Conservation (phyloP, 2,113 vertebrate genomes). For the Tamias sibiricus region DNA sequence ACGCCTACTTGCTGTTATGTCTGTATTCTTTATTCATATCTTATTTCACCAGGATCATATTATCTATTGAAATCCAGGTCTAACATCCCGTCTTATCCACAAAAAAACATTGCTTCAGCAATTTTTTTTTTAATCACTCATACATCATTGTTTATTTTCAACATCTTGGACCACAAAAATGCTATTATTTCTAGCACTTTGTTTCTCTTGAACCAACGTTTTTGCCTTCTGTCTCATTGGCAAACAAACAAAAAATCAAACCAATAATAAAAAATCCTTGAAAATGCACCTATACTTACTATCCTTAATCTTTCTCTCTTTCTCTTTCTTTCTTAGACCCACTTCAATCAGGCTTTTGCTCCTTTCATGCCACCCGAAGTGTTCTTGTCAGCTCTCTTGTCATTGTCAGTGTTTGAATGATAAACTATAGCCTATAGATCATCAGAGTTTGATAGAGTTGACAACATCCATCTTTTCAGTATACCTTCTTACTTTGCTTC, state of each 20-base stretch:
- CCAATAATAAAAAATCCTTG: neutral
- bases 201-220: neutral
- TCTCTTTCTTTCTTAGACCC: neutral
- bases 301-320: neutral
- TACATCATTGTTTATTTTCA: no score
- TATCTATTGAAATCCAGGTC: neutral
- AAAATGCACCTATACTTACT: neutral
- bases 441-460: neutral
- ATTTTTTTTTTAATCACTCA: no score
- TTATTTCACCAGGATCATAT: neutral
- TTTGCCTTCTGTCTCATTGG: neutral
- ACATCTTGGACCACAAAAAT: neutral
- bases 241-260: neutral
- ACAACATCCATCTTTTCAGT: neutral
- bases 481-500: neutral
- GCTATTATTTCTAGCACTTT: neutral
- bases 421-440: no score
- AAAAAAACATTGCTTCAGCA: no score
- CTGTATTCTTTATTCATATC: fast-evolving
- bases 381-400: no score
- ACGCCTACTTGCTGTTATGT: no score
- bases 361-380: neutral
- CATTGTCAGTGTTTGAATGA: neutral
- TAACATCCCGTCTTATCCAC: neutral
- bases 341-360: neutral